phyloP scores from a whole-genome alignment of 1,140 invertebrate genomes.

The Cryptotermes secundus region DNA sequence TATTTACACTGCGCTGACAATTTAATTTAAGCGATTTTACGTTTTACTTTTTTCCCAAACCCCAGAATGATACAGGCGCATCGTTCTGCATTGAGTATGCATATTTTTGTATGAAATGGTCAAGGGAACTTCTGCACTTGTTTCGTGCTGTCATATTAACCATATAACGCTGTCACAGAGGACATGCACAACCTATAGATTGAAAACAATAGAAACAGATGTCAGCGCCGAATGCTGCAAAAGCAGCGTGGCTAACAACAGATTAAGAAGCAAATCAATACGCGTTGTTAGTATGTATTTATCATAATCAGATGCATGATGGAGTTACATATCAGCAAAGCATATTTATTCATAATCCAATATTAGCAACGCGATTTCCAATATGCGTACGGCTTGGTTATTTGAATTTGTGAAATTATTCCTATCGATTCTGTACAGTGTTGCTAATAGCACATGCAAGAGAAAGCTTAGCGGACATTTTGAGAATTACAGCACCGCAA shows the following conservation, averaged over 20 bases:
- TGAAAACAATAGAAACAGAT: background rate
- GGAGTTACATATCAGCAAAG: background rate
- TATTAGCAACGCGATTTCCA: background rate
- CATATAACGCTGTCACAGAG: too few relatives aligned
- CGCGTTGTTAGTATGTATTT: background rate
- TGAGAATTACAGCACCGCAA: too few relatives aligned
- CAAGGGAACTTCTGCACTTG: too few relatives aligned
- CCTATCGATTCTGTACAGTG: background rate
- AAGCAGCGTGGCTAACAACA: background rate
- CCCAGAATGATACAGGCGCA: too few relatives aligned
- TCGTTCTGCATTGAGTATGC: too few relatives aligned
- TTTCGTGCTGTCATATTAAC: too few relatives aligned
- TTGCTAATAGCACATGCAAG: background rate
- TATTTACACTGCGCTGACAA: too few relatives aligned
- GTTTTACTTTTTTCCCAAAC: too few relatives aligned
- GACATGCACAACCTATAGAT: background rate
- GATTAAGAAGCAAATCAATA: slow-evolving; percentile 7
- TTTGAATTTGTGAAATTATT: background rate
- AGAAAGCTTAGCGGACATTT: too few relatives aligned
- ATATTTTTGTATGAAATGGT: too few relatives aligned
- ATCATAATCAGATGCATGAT: slow-evolving; percentile 19
- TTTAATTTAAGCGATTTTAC: too few relatives aligned
- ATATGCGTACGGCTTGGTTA: background rate
- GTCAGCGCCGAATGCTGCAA: background rate
- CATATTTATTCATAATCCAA: slow-evolving; percentile 1